These are phyloP conservation scores for Sphaerodactylus townsendi DNA, from an alignment of 2,113 vertebrate genomes.

Conservation along the genomic window DNA sequence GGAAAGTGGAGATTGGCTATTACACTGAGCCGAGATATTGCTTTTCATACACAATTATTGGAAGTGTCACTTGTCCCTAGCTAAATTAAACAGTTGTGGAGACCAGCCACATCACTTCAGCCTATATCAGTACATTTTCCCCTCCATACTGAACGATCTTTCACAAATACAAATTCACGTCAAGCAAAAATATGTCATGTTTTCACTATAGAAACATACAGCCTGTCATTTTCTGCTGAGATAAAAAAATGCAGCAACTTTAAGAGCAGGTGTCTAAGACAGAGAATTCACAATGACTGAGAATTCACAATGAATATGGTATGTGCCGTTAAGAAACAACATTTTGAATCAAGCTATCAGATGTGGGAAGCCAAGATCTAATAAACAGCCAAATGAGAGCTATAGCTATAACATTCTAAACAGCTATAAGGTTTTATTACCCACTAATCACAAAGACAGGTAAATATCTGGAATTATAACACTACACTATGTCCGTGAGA, in stretches of 20 bases:
- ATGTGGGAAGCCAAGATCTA: neutral
- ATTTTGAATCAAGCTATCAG: neutral
- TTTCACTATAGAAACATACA: neutral
- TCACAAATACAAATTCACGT: neutral
- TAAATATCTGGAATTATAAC: neutral
- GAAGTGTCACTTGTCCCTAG: neutral
- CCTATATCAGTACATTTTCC: neutral
- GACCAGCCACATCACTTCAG: neutral
- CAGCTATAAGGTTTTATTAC: neutral
- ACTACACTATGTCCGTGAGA: neutral
- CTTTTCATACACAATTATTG: neutral
- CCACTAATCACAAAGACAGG: neutral
- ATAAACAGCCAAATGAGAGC: neutral
- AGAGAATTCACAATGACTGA: neutral
- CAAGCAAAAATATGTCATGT: no score
- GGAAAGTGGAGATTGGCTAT: neutral
- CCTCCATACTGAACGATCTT: neutral
- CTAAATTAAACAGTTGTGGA: constrained; percentile 22
- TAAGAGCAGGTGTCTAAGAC: neutral
- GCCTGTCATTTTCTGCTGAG: neutral
- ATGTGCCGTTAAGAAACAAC: neutral
- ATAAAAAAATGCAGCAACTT: neutral
- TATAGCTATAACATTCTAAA: neutral
- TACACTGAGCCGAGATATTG: neutral
- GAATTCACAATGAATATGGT: neutral